A percentile compares a stretch with the other conserved stretches of the same genome.
phyloP scores from a whole-genome alignment of 2,113 vertebrate genomes.

The Menura novaehollandiae region DNA sequence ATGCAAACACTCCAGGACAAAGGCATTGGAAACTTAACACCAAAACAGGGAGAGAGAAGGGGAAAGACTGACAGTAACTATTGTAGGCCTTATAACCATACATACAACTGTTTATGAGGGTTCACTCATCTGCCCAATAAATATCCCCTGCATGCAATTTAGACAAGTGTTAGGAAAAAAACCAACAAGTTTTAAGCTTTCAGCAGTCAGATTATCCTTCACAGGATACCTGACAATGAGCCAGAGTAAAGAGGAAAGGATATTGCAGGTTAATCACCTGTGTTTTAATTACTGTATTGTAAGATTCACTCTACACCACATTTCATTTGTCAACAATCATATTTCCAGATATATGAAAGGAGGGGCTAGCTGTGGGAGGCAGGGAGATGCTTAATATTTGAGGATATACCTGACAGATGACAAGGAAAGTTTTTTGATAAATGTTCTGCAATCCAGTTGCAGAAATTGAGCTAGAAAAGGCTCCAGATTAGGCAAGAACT shows the following conservation, averaged over 20 bases:
- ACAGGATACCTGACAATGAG: neutral
- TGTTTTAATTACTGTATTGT: neutral
- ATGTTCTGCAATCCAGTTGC: neutral
- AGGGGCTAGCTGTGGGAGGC: neutral
- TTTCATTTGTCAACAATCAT: neutral
- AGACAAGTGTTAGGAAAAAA: neutral
- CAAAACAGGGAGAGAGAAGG: neutral
- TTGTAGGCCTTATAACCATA: neutral
- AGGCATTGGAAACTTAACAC: neutral
- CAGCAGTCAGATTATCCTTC: neutral
- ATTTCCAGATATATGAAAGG: neutral
- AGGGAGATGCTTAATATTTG: neutral
- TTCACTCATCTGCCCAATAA: neutral
- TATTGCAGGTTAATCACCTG: neutral
- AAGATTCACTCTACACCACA: rapidly evolving
- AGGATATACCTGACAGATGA: neutral
- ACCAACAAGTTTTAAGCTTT: neutral
- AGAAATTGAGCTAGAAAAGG: neutral
- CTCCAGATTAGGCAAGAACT: neutral
- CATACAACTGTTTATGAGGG: neutral
- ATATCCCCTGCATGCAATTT: neutral
- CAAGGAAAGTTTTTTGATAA: neutral
- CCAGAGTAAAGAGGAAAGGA: neutral
- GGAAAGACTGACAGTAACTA: neutral
- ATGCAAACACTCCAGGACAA: neutral